Evolutionary conservation across 2,888 invertebrate species (phyloP).

Genomic region (Prenolepis imparis): DNA sequence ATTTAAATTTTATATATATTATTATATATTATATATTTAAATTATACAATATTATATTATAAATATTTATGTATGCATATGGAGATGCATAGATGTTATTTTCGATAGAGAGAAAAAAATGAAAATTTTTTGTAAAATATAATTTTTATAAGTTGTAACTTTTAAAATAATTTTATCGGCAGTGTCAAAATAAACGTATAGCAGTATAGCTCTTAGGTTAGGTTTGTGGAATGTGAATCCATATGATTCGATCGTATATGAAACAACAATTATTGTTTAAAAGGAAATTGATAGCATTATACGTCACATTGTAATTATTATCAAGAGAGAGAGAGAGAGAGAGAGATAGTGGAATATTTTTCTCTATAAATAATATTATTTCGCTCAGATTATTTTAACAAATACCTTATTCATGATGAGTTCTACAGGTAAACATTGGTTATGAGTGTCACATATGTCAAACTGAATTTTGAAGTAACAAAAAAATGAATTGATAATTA

Average conservation of each 20-base stretch:
- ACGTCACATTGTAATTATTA: not conserved
- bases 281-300: not conserved
- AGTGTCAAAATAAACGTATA: too few species aligned
- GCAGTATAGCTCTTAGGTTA: too few species aligned
- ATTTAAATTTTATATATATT: too few species aligned
- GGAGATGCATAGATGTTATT: too few species aligned
- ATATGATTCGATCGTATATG: not conserved
- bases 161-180: too few species aligned
- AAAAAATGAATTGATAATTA: not conserved
- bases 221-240: not conserved
- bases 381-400: not conserved
- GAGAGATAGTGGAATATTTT: not conserved
- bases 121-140: too few species aligned
- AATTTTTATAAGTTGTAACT: too few species aligned
- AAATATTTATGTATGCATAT: too few species aligned
- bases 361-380: not conserved
- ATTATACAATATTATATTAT: too few species aligned
- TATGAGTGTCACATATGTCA: not conserved
- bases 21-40: too few species aligned
- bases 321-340: not conserved
- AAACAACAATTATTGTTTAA: not conserved
- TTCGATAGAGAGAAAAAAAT: too few species aligned
- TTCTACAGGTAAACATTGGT: constrained; percentile 37
- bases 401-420: constrained; percentile 29
- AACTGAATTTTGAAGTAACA: not conserved